Evolutionary conservation across 2,797 vertebrate genomes (phyloP).

Genomic region (Luscinia luscinia): DNA sequence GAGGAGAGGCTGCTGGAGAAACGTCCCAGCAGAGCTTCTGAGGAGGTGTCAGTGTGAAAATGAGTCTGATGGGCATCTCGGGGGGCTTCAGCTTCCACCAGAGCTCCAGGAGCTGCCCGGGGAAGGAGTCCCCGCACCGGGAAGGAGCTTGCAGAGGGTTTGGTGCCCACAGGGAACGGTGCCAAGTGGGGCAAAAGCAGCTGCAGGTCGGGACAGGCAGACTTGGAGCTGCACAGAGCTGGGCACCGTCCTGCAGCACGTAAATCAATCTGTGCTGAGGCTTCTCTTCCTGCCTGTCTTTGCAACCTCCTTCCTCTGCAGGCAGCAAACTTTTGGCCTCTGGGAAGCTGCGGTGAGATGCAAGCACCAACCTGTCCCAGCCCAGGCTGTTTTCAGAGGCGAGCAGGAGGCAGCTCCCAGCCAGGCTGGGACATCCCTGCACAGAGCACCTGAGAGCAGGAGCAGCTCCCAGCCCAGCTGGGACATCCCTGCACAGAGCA

Average conservation of each 20-base stretch:
- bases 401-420: neutral
- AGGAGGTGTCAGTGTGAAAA: neutral
- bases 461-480: too few species aligned
- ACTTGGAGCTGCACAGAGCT: neutral
- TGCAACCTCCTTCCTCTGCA: neutral
- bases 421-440: neutral
- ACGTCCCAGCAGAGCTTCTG: neutral
- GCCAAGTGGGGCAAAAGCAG: neutral
- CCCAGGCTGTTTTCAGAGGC: neutral
- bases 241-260: neutral
- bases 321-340: neutral
- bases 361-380: neutral
- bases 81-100: neutral
- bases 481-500: too few species aligned
- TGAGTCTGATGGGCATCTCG: fast-evolving
- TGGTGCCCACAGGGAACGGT: neutral
- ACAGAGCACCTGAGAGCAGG: neutral
- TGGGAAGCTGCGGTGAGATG: neutral
- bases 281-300: neutral
- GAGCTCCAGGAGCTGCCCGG: neutral
- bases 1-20: neutral
- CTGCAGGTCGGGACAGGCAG: neutral
- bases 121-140: fast-evolving
- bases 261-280: fast-evolving
- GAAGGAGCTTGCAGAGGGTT: neutral